Percentiles rank a stretch among this genome's conserved stretches.
These are phyloP conservation scores for Hippoglossus stenolepis DNA, from an alignment of 2,113 vertebrate genomes.

Conservation along the genomic window DNA sequence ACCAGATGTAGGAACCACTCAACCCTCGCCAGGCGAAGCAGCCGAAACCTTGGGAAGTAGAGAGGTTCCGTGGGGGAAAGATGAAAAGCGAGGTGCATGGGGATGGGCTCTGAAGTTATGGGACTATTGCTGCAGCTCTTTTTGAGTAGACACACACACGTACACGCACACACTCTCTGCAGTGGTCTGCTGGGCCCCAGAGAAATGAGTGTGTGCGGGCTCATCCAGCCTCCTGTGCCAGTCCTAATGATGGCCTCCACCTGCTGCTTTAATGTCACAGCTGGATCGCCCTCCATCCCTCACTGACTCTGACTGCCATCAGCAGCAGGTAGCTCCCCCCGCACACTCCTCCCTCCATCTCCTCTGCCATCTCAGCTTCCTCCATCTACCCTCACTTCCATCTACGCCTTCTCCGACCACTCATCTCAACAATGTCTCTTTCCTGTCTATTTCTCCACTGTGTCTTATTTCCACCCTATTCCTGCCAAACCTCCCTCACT, in stretches of 20 bases:
- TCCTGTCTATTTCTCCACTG: conserved; percentile 31
- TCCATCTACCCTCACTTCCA: conserved; percentile 60
- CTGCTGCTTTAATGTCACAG: conserved; percentile 99
- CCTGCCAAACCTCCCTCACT: background rate
- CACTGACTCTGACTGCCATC: conserved; percentile 87
- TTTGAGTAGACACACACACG: conserved; percentile 44
- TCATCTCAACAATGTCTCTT: conserved; percentile 40
- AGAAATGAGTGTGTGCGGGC: conserved; percentile 92
- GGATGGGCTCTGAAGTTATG: conserved; percentile 68
- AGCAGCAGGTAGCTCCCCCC: conserved; percentile 77
- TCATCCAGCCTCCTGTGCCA: conserved; percentile 93
- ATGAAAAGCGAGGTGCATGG: conserved; percentile 36
- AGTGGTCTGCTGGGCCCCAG: conserved; percentile 72
- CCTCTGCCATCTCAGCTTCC: conserved; percentile 49
- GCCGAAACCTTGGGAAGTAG: conserved; percentile 30
- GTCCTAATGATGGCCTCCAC: conserved; percentile 98
- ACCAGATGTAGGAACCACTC: conserved; percentile 62
- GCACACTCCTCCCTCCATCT: conserved; percentile 57
- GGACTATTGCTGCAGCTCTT: conserved; percentile 64
- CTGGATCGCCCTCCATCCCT: conserved; percentile 95
- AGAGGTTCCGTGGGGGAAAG: conserved; percentile 40
- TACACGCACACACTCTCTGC: conserved; percentile 40
- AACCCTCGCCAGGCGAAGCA: conserved; percentile 48
- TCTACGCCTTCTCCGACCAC: conserved; percentile 56
- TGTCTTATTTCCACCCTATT: background rate